Evolutionary conservation across 2,888 invertebrate species (phyloP).

Genomic region (Hedya salicella): DNA sequence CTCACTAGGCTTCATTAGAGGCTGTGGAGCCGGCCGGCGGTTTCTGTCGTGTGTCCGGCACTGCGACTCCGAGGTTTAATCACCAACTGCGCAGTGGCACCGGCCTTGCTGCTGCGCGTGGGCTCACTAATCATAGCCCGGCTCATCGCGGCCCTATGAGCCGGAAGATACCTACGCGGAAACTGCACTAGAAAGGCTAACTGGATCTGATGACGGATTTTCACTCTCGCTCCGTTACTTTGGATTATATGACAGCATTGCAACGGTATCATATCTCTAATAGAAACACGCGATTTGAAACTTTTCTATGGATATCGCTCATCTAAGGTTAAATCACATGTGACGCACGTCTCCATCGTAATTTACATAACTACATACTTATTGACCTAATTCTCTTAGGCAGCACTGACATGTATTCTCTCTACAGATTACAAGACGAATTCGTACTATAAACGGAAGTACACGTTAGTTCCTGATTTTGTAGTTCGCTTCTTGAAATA

Average conservation of each 20-base stretch:
- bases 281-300: neutral
- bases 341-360: neutral
- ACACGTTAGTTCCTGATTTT: too few species aligned
- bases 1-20: conserved; percentile 42
- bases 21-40: conserved; percentile 60
- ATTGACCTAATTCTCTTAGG: too few species aligned
- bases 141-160: conserved; percentile 63
- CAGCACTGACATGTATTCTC: too few species aligned
- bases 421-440: too few species aligned
- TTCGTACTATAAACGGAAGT: too few species aligned
- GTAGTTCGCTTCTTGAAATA: too few species aligned
- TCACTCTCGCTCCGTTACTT: conserved; percentile 24
- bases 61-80: conserved; percentile 74
- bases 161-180: conserved; percentile 47
- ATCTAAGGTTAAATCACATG: neutral
- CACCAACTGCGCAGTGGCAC: conserved; percentile 79
- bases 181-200: conserved; percentile 41
- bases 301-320: neutral
- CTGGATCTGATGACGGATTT: conserved; percentile 35
- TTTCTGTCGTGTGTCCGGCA: conserved; percentile 74
- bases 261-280: neutral
- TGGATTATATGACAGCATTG: neutral
- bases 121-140: conserved; percentile 74
- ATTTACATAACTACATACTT: neutral
- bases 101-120: conserved; percentile 77